A percentile compares a stretch with the other conserved stretches of the same genome.
Evolutionary conservation across 1,140 invertebrate genomes (phyloP).

Genomic region (Drosophila sechellia): DNA sequence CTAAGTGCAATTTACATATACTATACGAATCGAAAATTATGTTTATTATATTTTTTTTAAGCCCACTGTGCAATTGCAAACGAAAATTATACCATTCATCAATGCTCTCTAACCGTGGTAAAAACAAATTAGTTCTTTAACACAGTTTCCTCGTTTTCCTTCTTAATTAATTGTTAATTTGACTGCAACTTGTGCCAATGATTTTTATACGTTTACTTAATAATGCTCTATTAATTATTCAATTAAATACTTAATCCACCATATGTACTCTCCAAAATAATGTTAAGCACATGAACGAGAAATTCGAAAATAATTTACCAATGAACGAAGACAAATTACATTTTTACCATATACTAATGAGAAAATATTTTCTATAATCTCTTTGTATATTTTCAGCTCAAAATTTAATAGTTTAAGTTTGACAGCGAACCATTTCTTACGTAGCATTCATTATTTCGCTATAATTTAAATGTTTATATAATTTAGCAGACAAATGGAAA

Average conservation of each 20-base stretch:
- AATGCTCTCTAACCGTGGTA: constrained; percentile 28
- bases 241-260: constrained; percentile 59
- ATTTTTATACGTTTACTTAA: constrained; percentile 70
- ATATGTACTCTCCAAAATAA: constrained; percentile 36
- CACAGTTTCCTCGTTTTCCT: constrained; percentile 49
- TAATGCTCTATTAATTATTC: constrained; percentile 62
- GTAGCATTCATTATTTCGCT: constrained; percentile 47
- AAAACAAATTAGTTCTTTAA: constrained; percentile 21
- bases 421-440: constrained; percentile 47
- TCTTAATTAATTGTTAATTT: constrained; percentile 73
- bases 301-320: constrained; percentile 24
- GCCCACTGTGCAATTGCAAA: constrained; percentile 25
- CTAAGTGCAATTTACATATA: constrained; percentile 24
- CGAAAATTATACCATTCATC: constrained; percentile 31
- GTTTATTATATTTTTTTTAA: constrained; percentile 8
- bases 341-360: constrained; percentile 60
- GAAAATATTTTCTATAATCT: constrained; percentile 59
- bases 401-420: constrained; percentile 78
- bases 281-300: constrained; percentile 53
- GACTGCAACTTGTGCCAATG: constrained; percentile 84
- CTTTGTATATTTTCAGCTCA: constrained; percentile 83
- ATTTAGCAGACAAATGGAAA: constrained; percentile 33
- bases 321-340: constrained; percentile 21
- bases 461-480: constrained; percentile 47
- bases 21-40: constrained; percentile 9